These are phyloP conservation scores for Drosophila saltans DNA, from an alignment of 1,140 invertebrate species.

Conservation along the genomic window DNA sequence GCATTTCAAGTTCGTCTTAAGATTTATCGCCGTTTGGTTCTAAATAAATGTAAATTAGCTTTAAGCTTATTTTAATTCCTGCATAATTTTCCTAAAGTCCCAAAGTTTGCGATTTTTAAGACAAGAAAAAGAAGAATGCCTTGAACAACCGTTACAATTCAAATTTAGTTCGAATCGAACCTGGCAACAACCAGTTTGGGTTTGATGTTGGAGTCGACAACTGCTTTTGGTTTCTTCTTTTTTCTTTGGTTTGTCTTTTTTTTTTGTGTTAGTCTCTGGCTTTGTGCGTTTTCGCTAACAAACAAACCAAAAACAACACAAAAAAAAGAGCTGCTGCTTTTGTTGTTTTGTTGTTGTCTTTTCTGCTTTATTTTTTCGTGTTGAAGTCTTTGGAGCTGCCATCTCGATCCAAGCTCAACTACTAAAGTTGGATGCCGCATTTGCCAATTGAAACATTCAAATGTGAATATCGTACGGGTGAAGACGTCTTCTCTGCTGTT, in stretches of 20 bases:
- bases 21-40: too few relatives aligned
- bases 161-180: too few relatives aligned
- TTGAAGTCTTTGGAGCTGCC: slow-evolving; percentile 48
- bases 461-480: slow-evolving; percentile 83
- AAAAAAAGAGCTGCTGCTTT: slow-evolving; percentile 30
- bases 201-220: slow-evolving; percentile 25
- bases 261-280: slow-evolving; percentile 17
- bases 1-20: too few relatives aligned
- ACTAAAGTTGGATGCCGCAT: slow-evolving; percentile 81
- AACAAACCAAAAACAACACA: slow-evolving; percentile 12
- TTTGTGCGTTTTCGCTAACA: slow-evolving; percentile 23
- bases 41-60: too few relatives aligned
- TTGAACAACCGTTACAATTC: too few relatives aligned
- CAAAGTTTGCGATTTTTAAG: too few relatives aligned
- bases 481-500: slow-evolving; percentile 82
- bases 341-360: slow-evolving; percentile 46
- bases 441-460: slow-evolving; percentile 83
- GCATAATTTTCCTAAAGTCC: too few relatives aligned
- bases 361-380: slow-evolving; percentile 60
- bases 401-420: slow-evolving; percentile 47
- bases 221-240: slow-evolving; percentile 34
- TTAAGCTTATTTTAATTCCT: too few relatives aligned
- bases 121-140: too few relatives aligned
- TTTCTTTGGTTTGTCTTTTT: slow-evolving; percentile 6
- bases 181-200: background rate